phyloP scores from a whole-genome alignment of 2,888 invertebrate species.

The Hydraecia micacea region DNA sequence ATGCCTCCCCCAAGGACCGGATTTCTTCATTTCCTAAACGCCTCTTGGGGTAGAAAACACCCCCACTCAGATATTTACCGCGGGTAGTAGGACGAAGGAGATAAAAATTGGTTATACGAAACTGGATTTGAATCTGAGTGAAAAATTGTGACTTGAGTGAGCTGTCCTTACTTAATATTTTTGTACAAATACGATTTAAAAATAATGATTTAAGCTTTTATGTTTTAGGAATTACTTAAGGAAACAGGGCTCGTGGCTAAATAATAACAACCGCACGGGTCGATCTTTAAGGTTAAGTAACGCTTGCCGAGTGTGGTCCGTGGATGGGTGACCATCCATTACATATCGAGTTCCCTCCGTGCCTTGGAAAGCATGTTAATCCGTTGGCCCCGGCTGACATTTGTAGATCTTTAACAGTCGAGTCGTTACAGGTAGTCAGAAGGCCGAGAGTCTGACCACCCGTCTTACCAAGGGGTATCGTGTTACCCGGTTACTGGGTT shows the following conservation, averaged over 20 bases:
- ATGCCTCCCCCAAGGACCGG: slow-evolving; percentile 74
- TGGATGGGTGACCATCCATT: not conserved
- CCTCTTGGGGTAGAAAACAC: slow-evolving; percentile 67
- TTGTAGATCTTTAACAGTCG: not conserved
- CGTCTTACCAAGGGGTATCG: not conserved
- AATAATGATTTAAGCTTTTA: not conserved
- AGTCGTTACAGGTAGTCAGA: not conserved
- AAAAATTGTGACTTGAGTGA: slow-evolving; percentile 29
- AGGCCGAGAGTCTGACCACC: not conserved
- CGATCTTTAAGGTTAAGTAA: not conserved
- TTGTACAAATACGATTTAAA: not conserved
- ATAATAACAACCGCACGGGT: not conserved
- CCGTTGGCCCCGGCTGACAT: not conserved
- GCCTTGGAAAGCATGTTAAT: not conserved
- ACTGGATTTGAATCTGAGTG: slow-evolving; percentile 16
- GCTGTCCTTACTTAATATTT: not conserved
- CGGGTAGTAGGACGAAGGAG: slow-evolving; percentile 58
- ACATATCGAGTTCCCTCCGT: not conserved
- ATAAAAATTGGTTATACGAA: slow-evolving; percentile 58
- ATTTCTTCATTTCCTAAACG: slow-evolving; percentile 84
- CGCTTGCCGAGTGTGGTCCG: not conserved
- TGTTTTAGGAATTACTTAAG: not conserved
- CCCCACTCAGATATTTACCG: slow-evolving; percentile 66
- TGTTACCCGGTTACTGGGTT: not conserved
- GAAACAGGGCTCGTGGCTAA: not conserved